A percentile compares a stretch with the other conserved stretches of the same genome.
These are phyloP conservation scores for Cydia amplana DNA, from an alignment of 1,140 invertebrate species.

Conservation along the genomic window DNA sequence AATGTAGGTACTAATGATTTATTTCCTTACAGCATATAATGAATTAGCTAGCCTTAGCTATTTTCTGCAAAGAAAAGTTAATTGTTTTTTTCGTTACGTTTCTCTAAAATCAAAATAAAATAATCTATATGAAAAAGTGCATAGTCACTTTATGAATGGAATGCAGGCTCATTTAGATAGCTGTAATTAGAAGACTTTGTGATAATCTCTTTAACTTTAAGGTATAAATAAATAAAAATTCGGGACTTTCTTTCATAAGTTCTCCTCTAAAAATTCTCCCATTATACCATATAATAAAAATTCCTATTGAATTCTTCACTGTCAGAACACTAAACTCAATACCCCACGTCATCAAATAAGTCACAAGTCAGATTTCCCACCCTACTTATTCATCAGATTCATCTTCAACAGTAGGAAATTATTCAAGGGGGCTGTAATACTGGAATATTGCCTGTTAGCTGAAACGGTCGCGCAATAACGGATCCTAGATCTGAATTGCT, in stretches of 20 bases:
- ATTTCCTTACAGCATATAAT: background rate
- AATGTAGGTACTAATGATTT: background rate
- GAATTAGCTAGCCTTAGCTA: background rate
- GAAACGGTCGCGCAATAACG: background rate
- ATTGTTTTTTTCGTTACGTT: too few species aligned
- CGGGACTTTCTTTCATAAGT: too few species aligned
- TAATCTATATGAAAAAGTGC: too few species aligned
- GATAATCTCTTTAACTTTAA: too few species aligned
- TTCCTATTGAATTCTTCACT: background rate
- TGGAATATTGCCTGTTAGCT: background rate
- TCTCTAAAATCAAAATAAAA: too few species aligned
- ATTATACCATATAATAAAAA: background rate
- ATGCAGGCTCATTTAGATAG: too few species aligned
- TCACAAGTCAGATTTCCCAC: background rate
- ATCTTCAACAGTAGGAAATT: background rate
- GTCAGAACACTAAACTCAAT: background rate
- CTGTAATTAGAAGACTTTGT: too few species aligned
- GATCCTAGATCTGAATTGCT: background rate
- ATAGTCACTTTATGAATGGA: too few species aligned
- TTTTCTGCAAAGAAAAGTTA: background rate
- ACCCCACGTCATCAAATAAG: background rate
- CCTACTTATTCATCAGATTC: too few species aligned
- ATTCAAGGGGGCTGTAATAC: background rate
- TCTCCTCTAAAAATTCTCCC: too few species aligned
- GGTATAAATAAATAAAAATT: too few species aligned